Percentiles rank a stretch among this genome's conserved stretches.
Evolutionary conservation across 2,113 vertebrate genomes (phyloP).

Genomic region (Salminus brasiliensis): DNA sequence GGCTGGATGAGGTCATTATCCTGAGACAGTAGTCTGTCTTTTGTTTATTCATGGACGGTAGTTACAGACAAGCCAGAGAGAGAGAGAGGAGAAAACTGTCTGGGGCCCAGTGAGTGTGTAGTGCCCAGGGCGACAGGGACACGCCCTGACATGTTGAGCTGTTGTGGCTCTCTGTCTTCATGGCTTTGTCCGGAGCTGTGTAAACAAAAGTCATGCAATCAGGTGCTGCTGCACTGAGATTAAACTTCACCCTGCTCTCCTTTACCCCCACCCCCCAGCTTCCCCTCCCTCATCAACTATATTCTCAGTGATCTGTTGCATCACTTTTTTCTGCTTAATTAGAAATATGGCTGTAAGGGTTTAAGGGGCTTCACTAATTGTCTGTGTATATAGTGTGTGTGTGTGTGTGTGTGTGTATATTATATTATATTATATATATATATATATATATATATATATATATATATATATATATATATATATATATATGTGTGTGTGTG

Average conservation of each 20-base stretch:
- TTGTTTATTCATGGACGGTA: conserved; percentile 44
- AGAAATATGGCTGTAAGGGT: too few relatives aligned
- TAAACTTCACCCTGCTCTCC: conserved; percentile 10
- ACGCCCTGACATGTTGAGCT: conserved; percentile 56
- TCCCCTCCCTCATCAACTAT: neutral
- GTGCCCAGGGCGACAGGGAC: conserved; percentile 40
- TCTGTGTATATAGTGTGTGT: too few relatives aligned
- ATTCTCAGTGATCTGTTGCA: neutral
- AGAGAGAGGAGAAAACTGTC: conserved; percentile 19
- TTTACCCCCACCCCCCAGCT: neutral
- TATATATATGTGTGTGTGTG: too few relatives aligned
- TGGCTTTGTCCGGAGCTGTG: conserved; percentile 52
- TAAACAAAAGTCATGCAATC: conserved; percentile 51
- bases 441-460: too few relatives aligned
- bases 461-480: too few relatives aligned
- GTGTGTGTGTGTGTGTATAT: too few relatives aligned
- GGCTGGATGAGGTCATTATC: conserved; percentile 50
- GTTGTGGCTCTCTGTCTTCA: neutral
- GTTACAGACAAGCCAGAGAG: conserved; percentile 20
- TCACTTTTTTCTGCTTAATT: neutral
- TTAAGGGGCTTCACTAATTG: too few relatives aligned
- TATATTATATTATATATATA: too few relatives aligned
- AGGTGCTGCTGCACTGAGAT: conserved; percentile 28
- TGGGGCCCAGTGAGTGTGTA: neutral
- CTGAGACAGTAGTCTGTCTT: conserved; percentile 45